Conservation (phyloP, 2,888 invertebrate genomes). For the Caenorhabditis sp. region DNA sequence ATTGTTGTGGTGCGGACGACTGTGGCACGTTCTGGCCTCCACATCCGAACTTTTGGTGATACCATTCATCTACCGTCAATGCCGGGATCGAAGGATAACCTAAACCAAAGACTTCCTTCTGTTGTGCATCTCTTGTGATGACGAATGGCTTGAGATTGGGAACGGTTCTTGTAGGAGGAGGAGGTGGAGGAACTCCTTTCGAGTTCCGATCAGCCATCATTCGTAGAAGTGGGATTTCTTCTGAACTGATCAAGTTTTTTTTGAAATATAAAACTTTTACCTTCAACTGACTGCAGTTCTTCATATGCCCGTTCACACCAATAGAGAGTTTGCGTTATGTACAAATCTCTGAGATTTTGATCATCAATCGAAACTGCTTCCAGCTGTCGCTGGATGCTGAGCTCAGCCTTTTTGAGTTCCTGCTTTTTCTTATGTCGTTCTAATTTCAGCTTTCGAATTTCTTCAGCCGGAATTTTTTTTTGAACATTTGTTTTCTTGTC, state of each 20-base stretch:
- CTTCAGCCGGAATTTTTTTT: slow-evolving; percentile 30
- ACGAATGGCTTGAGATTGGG: slow-evolving; percentile 88
- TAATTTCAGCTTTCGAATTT: slow-evolving; percentile 54
- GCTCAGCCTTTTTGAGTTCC: slow-evolving; percentile 47
- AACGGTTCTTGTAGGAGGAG: slow-evolving; percentile 16
- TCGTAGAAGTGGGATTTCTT: slow-evolving; percentile 67
- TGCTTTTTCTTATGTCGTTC: slow-evolving; percentile 56
- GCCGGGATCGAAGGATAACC: slow-evolving; percentile 96
- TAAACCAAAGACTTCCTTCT: slow-evolving; percentile 94
- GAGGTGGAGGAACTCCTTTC: neutral
- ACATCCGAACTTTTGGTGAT: slow-evolving; percentile 87
- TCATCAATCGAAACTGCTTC: slow-evolving; percentile 63
- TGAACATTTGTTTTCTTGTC: slow-evolving; percentile 13
- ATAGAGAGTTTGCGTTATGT: slow-evolving; percentile 71
- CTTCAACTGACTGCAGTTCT: slow-evolving; percentile 74
- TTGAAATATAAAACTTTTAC: slow-evolving; percentile 36
- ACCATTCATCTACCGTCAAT: slow-evolving; percentile 96
- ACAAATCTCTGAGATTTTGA: slow-evolving; percentile 68
- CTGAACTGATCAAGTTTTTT: slow-evolving; percentile 40
- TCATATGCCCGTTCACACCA: slow-evolving; percentile 72
- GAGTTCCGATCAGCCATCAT: slow-evolving; percentile 64
- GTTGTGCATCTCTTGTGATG: slow-evolving; percentile 91
- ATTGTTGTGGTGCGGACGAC: slow-evolving; percentile 11
- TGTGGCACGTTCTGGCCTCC: slow-evolving; percentile 34
- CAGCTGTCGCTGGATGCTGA: slow-evolving; percentile 35